A percentile compares a stretch with the other conserved stretches of the same genome.
Conservation (phyloP, 2,113 vertebrate genomes). For the Oreochromis niloticus region DNA sequence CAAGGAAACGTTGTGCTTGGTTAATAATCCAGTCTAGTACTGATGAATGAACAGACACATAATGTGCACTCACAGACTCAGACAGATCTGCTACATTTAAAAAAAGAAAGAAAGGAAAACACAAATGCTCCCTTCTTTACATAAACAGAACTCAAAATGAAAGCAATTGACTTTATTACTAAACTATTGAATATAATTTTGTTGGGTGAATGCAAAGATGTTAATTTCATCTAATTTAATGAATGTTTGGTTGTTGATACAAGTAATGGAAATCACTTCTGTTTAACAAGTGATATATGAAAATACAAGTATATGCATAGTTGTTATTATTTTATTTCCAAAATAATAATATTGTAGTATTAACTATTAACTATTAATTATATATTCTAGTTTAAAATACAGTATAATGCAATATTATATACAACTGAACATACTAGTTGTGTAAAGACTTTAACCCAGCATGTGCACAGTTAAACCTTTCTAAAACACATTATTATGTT, state of each 20-base stretch:
- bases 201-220: neutral
- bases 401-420: neutral
- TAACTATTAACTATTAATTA: neutral
- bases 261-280: rapidly evolving
- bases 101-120: neutral
- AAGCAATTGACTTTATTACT: no score
- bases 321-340: neutral
- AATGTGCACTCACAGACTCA: neutral
- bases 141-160: neutral
- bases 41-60: neutral
- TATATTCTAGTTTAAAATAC: neutral
- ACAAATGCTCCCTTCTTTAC: neutral
- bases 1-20: rapidly evolving
- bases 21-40: neutral
- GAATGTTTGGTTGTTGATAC: neutral
- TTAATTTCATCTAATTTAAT: neutral
- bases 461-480: neutral
- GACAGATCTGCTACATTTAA: neutral
- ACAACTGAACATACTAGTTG: rapidly evolving
- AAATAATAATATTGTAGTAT: neutral
- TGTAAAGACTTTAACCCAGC: neutral
- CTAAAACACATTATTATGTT: neutral
- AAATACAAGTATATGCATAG: neutral
- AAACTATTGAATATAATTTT: neutral
- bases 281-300: neutral